Percentiles rank a stretch among this genome's conserved stretches.
phyloP scores from a whole-genome alignment of 2,113 vertebrate species.

The Bostrychus sinensis region DNA sequence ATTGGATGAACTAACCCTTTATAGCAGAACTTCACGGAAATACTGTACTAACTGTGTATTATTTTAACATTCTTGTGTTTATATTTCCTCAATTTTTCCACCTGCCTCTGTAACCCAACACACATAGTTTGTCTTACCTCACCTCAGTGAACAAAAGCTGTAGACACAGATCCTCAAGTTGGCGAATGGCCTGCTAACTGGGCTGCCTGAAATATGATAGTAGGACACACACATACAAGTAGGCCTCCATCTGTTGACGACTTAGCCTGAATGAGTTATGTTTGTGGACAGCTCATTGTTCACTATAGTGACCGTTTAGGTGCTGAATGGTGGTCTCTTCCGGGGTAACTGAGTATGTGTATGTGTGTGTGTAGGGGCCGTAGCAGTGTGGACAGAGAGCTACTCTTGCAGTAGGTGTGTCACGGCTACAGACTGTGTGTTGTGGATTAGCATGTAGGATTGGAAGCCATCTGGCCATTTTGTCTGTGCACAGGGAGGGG shows the following conservation, averaged over 20 bases:
- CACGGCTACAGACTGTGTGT: slow-evolving; percentile 65
- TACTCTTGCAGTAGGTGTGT: slow-evolving; percentile 67
- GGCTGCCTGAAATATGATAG: slow-evolving; percentile 73
- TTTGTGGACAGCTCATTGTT: slow-evolving; percentile 43
- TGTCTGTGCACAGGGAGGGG: slow-evolving; percentile 63
- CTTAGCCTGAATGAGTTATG: slow-evolving; percentile 50
- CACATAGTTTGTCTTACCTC: slow-evolving; percentile 73
- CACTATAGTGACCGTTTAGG: slow-evolving; percentile 29
- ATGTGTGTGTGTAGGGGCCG: slow-evolving; percentile 38
- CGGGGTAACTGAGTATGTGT: slow-evolving; percentile 8
- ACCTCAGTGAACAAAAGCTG: slow-evolving; percentile 75
- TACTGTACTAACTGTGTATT: not conserved
- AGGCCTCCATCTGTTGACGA: slow-evolving; percentile 69
- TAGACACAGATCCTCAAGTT: slow-evolving; percentile 64
- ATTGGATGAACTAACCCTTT: not conserved
- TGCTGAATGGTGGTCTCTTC: slow-evolving; percentile 28
- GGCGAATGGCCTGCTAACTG: slow-evolving; percentile 62
- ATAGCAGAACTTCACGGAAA: slow-evolving; percentile 6
- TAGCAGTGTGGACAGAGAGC: slow-evolving; percentile 30
- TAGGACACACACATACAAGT: slow-evolving; percentile 48
- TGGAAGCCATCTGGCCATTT: slow-evolving; percentile 82
- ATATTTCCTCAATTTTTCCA: slow-evolving; percentile 60
- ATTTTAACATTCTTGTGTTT: slow-evolving; percentile 21
- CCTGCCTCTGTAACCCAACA: slow-evolving; percentile 71
- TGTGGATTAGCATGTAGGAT: slow-evolving; percentile 80